These are phyloP conservation scores for Alethe diademata DNA, from an alignment of 2,113 vertebrate genomes.

Conservation along the genomic window DNA sequence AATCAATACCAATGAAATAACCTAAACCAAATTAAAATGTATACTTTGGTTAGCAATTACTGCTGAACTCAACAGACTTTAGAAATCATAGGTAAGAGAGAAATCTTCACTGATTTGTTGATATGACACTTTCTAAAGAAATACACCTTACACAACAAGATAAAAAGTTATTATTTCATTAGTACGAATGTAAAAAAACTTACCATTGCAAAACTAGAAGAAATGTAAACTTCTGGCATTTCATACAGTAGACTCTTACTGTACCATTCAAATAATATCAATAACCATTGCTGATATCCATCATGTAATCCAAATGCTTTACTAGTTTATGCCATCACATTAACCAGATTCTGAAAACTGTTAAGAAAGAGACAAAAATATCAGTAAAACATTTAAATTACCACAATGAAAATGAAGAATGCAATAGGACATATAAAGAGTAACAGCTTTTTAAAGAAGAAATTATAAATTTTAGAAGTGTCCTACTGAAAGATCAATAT, in stretches of 20 bases:
- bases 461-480: not conserved
- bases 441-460: not conserved
- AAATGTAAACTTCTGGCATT: slow-evolving; percentile 23
- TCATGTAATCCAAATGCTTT: slow-evolving; percentile 54
- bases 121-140: not conserved
- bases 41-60: not conserved
- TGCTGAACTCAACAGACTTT: not conserved
- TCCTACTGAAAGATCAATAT: not conserved
- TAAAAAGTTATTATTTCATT: not conserved
- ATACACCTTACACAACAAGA: not conserved
- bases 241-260: slow-evolving; percentile 33
- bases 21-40: not conserved
- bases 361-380: slow-evolving; percentile 62
- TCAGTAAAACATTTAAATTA: slow-evolving; percentile 10
- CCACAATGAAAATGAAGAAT: not conserved
- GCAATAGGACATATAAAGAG: not conserved
- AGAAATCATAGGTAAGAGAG: not conserved
- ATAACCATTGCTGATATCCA: slow-evolving; percentile 57
- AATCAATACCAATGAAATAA: not conserved
- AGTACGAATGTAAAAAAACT: slow-evolving; percentile 2
- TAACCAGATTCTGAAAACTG: slow-evolving; percentile 69
- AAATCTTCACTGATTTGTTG: not conserved
- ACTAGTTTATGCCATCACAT: slow-evolving; percentile 53
- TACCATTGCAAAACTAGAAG: slow-evolving; percentile 66
- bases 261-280: slow-evolving; percentile 38